Evolutionary conservation across 2,113 vertebrate species (phyloP).

Genomic region (Merops nubicus): DNA sequence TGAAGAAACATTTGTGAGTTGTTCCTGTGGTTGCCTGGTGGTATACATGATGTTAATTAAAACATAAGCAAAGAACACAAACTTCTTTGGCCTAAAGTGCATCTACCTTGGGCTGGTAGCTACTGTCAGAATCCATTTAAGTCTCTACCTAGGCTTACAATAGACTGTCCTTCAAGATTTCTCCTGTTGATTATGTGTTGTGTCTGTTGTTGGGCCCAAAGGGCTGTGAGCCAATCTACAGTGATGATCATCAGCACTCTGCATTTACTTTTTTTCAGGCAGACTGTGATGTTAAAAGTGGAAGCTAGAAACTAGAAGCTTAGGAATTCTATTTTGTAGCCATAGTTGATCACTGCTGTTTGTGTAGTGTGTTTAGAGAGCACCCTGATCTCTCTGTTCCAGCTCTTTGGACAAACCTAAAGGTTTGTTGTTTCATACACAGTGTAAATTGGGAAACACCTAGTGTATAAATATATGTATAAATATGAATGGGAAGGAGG

Average conservation of each 20-base stretch:
- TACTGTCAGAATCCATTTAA: background rate
- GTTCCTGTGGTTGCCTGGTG: background rate
- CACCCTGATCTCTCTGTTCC: background rate
- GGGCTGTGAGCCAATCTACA: background rate
- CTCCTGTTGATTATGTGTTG: accelerated
- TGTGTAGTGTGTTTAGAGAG: background rate
- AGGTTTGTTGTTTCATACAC: background rate
- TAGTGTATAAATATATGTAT: too few species aligned
- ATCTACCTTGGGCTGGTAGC: background rate
- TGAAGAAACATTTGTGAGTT: background rate
- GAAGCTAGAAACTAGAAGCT: background rate
- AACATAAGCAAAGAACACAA: background rate
- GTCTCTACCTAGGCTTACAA: background rate
- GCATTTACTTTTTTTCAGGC: background rate
- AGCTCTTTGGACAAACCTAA: background rate
- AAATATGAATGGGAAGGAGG: background rate
- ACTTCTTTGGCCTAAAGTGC: background rate
- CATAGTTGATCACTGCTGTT: background rate
- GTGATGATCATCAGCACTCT: background rate
- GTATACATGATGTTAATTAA: background rate
- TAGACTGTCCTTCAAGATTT: background rate
- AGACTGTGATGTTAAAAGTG: background rate
- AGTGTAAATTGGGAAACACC: background rate
- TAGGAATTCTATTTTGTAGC: background rate
- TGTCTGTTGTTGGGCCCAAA: background rate